Percentiles rank a stretch among this genome's conserved stretches.
Conservation (phyloP, 2,797 vertebrate genomes). For the Syndactyla subalaris region DNA sequence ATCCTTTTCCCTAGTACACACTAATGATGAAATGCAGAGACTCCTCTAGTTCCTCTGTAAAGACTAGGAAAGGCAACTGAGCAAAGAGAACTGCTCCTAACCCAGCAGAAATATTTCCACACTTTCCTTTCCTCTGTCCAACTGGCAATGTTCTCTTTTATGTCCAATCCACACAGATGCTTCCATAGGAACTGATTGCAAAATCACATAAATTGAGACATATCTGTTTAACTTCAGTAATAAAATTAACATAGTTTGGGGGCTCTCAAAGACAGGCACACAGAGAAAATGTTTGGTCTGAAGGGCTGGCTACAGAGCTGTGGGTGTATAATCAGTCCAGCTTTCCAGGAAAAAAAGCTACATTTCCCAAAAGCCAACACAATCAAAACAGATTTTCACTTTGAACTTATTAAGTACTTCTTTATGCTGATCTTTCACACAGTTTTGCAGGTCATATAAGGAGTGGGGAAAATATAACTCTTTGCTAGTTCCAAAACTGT, state of each 20-base stretch:
- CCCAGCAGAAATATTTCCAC: neutral
- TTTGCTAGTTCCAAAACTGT: neutral
- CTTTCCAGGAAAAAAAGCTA: neutral
- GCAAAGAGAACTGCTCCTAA: neutral
- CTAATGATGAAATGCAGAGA: neutral
- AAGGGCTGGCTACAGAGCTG: neutral
- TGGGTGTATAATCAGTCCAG: neutral
- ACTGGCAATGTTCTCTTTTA: neutral
- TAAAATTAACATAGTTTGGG: neutral
- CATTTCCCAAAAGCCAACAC: neutral
- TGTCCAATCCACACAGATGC: neutral
- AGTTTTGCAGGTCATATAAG: constrained; percentile 5
- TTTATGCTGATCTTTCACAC: neutral
- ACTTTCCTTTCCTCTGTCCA: neutral
- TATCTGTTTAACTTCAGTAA: neutral
- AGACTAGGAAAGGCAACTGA: neutral
- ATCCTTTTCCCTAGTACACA: neutral
- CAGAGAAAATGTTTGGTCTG: neutral
- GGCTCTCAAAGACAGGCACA: neutral
- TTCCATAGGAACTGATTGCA: neutral
- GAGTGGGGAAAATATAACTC: neutral
- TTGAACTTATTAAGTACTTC: neutral
- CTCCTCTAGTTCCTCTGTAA: neutral
- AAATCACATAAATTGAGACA: neutral
- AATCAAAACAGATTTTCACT: neutral